Conservation (phyloP, 2,888 invertebrate genomes). For the Platycheirus rosarum region DNA sequence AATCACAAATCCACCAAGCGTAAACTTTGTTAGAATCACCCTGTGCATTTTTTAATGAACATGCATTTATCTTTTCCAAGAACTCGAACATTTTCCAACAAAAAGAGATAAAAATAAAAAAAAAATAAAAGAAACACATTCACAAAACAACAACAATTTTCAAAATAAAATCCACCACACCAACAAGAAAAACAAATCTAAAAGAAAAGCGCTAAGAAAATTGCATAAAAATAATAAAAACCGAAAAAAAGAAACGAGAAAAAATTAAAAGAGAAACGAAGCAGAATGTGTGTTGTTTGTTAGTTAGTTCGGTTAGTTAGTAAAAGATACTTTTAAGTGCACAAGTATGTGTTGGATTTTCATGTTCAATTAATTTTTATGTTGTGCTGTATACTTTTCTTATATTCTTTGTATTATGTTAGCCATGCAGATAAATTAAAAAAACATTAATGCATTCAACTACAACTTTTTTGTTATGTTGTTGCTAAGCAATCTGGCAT, state of each 20-base stretch:
- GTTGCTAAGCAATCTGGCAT: conserved; percentile 27
- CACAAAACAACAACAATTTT: conserved; percentile 47
- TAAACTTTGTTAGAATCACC: conserved; percentile 31
- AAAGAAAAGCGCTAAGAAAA: conserved; percentile 63
- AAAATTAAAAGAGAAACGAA: conserved; percentile 38
- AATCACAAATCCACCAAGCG: background rate
- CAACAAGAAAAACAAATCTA: conserved; percentile 17
- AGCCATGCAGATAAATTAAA: conserved; percentile 12
- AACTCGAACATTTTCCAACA: conserved; percentile 50
- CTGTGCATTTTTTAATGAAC: conserved; percentile 44
- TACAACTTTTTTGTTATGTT: conserved; percentile 17
- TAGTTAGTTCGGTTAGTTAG: conserved; percentile 1
- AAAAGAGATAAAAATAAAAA: conserved; percentile 20
- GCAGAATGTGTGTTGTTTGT: conserved; percentile 43
- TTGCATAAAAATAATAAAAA: conserved; percentile 42
- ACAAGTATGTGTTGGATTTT: conserved; percentile 46
- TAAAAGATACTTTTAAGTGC: conserved; percentile 31
- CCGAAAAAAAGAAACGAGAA: conserved; percentile 13
- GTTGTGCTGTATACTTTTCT: conserved; percentile 48
- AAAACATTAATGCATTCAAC: conserved; percentile 51
- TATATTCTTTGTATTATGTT: conserved; percentile 19
- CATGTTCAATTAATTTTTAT: conserved; percentile 72
- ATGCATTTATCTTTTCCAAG: conserved; percentile 45
- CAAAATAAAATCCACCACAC: conserved; percentile 22
- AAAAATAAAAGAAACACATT: conserved; percentile 35